Conservation (phyloP, 2,888 invertebrate genomes). For the Folsomia manolachei region DNA sequence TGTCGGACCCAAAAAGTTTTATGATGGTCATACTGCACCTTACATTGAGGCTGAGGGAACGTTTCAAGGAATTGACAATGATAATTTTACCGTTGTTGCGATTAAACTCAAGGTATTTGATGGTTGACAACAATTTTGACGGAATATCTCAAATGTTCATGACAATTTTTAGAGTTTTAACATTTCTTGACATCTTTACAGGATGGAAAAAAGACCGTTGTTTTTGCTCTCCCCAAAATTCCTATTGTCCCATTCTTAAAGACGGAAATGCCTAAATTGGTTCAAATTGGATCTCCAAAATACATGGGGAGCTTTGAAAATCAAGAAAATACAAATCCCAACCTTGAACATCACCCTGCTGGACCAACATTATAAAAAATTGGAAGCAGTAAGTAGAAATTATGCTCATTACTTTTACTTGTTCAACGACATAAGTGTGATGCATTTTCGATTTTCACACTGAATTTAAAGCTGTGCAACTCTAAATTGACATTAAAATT, state of each 20-base stretch:
- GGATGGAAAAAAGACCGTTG: slow-evolving; percentile 37
- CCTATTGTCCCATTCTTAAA: slow-evolving; percentile 36
- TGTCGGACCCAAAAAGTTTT: slow-evolving; percentile 34
- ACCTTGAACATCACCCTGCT: slow-evolving; percentile 37
- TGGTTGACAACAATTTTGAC: too few species aligned
- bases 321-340: slow-evolving; percentile 32
- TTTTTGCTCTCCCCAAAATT: slow-evolving; percentile 38
- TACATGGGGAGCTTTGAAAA: slow-evolving; percentile 27
- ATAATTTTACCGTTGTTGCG: slow-evolving; percentile 37
- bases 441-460: too few species aligned
- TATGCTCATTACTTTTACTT: too few species aligned
- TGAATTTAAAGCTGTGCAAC: neutral
- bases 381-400: slow-evolving; percentile 38
- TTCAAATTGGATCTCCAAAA: slow-evolving; percentile 28
- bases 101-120: slow-evolving; percentile 32
- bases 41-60: slow-evolving; percentile 37
- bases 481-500: neutral
- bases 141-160: neutral
- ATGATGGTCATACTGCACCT: slow-evolving; percentile 35
- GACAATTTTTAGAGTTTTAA: neutral
- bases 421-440: neutral
- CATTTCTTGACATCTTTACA: slow-evolving; percentile 7
- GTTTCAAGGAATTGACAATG: slow-evolving; percentile 24
- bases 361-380: slow-evolving; percentile 42
- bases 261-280: slow-evolving; percentile 28